These are phyloP conservation scores for Acanthisitta chloris DNA, from an alignment of 2,113 vertebrate genomes.

Conservation along the genomic window DNA sequence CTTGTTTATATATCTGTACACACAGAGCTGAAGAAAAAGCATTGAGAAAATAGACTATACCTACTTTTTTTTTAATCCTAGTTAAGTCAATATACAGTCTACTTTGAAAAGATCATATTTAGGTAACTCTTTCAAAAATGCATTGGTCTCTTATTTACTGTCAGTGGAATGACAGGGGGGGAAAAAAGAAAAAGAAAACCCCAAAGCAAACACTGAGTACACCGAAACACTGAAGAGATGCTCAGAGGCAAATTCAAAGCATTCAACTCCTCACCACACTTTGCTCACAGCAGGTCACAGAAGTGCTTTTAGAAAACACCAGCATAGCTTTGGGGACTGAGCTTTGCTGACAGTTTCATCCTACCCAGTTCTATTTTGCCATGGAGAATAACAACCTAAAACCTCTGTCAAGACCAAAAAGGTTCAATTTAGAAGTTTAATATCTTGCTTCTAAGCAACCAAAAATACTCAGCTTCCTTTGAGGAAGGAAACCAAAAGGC, in stretches of 20 bases:
- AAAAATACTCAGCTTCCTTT: background rate
- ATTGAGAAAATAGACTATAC: background rate
- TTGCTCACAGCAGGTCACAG: background rate
- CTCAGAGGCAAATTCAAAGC: background rate
- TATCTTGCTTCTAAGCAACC: background rate
- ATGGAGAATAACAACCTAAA: background rate
- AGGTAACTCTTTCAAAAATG: background rate
- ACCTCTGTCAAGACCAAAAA: background rate
- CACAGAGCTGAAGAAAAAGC: background rate
- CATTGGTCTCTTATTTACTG: background rate
- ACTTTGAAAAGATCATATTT: background rate
- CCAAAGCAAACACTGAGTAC: background rate
- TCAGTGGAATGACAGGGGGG: background rate
- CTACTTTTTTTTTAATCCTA: background rate
- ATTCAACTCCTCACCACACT: background rate
- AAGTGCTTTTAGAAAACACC: background rate
- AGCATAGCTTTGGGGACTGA: background rate
- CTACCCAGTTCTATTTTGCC: background rate
- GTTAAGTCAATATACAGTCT: background rate
- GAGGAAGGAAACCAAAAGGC: background rate
- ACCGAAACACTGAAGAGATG: background rate
- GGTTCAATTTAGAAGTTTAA: background rate
- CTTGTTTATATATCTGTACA: background rate
- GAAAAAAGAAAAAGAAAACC: background rate
- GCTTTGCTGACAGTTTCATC: background rate